Evolutionary conservation across 2,797 vertebrate genomes (phyloP), one percentile per base, ranked within the genome.

Genomic region (Menidia menidia): DNA sequence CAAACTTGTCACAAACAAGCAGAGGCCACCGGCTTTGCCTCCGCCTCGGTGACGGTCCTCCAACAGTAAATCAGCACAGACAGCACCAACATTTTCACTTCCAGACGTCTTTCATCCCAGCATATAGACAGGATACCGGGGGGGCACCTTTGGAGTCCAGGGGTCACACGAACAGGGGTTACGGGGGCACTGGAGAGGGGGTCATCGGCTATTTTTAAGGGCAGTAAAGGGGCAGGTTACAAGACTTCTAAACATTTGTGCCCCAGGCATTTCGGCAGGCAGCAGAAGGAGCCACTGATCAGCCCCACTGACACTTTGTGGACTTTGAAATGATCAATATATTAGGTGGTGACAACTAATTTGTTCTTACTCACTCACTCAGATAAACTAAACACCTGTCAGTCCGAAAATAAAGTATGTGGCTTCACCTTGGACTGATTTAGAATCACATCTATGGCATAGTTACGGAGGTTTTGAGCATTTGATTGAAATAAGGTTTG

Each of bases 191-290:
- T 68, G 47, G 64, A 52, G 70, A 68, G 66, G 62, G 32, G 55
- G 70, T 55, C 44, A 43, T 14, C 0, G 73, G 72, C 71, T 86
- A 81, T 92, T 92, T 7, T 91, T 85, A 77, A 88, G 77, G 77
- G 67, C 75, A 73, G 72, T 86, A 77, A 86, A 80, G 65, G 75
- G 77, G 81, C 85, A 86, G 59, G 79, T 71, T 78, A 51, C 64
- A 83, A 80, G 56, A 78, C 71, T 83, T 82, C 63, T 71, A 87
- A 86, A 86, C 87, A 87, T 75, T 77, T 41, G 32, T 77, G 71
- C 77, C 60, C 18, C 3, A 19, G 77, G 70, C 75, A 54, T 58
- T 73, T 31, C 68, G 80, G 67, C 65, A 61, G 64, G 16, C 48
- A 15, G 30, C 56, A 41, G 53, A 19, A 32, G 32, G 58, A 64